Base-by-base conservation (phyloP, 2,797 vertebrate species). In the Sebastes hubbsi region DNA sequence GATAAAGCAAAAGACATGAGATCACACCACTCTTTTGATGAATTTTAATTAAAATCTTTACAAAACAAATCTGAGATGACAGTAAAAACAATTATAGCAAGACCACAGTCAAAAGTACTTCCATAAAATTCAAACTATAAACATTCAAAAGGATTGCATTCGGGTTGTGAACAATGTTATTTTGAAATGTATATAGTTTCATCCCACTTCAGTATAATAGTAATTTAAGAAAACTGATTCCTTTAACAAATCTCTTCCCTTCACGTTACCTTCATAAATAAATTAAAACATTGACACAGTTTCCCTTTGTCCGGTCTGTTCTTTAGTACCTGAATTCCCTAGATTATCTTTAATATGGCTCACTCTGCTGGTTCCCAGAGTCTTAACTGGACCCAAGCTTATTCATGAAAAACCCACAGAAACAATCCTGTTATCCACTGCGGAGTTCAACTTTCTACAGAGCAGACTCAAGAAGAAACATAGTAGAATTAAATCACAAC, bases 41-140 rank as follows among this genome's bases (percentile, higher is more conserved):
- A 63, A 60, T 73, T 87, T 86, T 81, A 77, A 88, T 89, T 59
- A 18, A 24, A 54, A 27, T 59, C 62, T 88, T 72, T 77, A 84
- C 55, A 82, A 89, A 87, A 82, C 24, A 71, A 63, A 71, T 56
- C 4, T 58, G 52, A 34, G 5, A 64, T 29, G 9, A 82, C 27
- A 55, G 29, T 55, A 64, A 27, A 55, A 83, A 82, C 14, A 65
- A 24, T 67, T 27, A 42, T 8, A 22, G 18, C 27, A 54, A 78
- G 32, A 75, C 59, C 54, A 42, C 2, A 58, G n/a, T 61, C 29
- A 80, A 55, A 83, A 38, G 24, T 18, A 70, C 13, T 42, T 74
- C n/a, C 2, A 59, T 60, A 6, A 68, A 38, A 73, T 38, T 38
- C 27, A 71, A 83, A 70, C 24, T 60, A 71, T 18, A 34, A 72